Base-by-base conservation (phyloP, 2,888 invertebrate species). In the Melanargia galathea region DNA sequence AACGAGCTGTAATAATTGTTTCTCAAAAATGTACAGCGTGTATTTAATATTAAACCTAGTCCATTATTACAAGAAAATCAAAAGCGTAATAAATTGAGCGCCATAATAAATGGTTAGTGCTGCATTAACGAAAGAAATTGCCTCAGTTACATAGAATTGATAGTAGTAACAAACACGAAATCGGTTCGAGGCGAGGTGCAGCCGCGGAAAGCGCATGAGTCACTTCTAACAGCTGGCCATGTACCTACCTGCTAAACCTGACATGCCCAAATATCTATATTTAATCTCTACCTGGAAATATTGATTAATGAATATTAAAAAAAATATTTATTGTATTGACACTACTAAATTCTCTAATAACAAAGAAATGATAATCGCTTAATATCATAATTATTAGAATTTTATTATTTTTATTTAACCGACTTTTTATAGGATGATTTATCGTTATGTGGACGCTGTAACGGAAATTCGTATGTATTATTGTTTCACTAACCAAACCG, bases 111-210 rank as follows among this genome's bases (percentile, higher is more conserved):
- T 64, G 45, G 51, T 24, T 51, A 45, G 22, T 57, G 45, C 56
- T 8, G 33, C 45, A 57, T 46, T 60, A 60, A 46, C 24, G 22
- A 57, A 57, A 61, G 60, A 57, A 64, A 60, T 67, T 58, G 38
- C 45, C 43, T 67, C 30, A 18, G 49, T 49, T 55, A 38, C 49
- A 26, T 43, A 49, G 60, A 40, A 65, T 61, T 49, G 58, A 64
- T 62, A 46, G 38, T 57, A 40, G 59, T 22, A 35, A 20, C 26
- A 30, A 62, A 63, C 62, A 55, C 49, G 65, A 59, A 51, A 58
- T 60, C 60, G 35, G 54, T 54, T 52, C 46, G 56, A 60, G 26
- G 67, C 51, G 48, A 67, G 62, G 64, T 67, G 63, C 64, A 66
- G 49, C 45, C 51, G 51, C 45, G 30, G 40, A 54, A 33, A 56